Evolutionary conservation across 2,888 invertebrate genomes (phyloP).

Genomic region (Molorchus minor): DNA sequence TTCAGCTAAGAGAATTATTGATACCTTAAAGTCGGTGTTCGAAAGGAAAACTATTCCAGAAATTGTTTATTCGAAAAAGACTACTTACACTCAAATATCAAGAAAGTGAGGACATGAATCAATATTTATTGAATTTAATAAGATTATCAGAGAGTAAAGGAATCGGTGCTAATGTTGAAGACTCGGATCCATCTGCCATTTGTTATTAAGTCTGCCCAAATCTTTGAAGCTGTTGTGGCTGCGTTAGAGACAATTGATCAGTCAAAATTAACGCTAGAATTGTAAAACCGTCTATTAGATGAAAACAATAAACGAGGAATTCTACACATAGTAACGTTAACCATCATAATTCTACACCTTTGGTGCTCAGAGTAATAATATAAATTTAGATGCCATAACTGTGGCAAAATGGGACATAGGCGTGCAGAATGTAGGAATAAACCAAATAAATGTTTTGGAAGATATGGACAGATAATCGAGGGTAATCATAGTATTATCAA

Average conservation of each 20-base stretch:
- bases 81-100: neutral
- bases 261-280: constrained; percentile 1
- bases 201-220: constrained; percentile 27
- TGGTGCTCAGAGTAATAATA: too few relatives aligned
- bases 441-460: too few relatives aligned
- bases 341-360: too few relatives aligned
- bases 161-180: constrained; percentile 34
- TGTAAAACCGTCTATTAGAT: neutral
- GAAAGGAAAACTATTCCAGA: neutral
- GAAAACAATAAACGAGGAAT: neutral
- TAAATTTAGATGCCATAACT: too few relatives aligned
- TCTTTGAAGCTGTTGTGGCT: too few relatives aligned
- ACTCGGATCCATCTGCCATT: constrained; percentile 40
- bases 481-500: too few relatives aligned
- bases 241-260: constrained; percentile 39
- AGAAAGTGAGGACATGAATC: neutral
- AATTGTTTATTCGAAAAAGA: constrained; percentile 5
- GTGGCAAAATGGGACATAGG: too few relatives aligned
- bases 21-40: constrained; percentile 1
- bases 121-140: constrained; percentile 43
- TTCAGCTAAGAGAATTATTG: neutral
- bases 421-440: too few relatives aligned
- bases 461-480: too few relatives aligned
- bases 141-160: constrained; percentile 37
- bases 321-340: too few relatives aligned